Evolutionary conservation across 2,888 invertebrate species (phyloP), one percentile per base, ranked within the genome.

Genomic region (Lepeophtheirus nordmannii): DNA sequence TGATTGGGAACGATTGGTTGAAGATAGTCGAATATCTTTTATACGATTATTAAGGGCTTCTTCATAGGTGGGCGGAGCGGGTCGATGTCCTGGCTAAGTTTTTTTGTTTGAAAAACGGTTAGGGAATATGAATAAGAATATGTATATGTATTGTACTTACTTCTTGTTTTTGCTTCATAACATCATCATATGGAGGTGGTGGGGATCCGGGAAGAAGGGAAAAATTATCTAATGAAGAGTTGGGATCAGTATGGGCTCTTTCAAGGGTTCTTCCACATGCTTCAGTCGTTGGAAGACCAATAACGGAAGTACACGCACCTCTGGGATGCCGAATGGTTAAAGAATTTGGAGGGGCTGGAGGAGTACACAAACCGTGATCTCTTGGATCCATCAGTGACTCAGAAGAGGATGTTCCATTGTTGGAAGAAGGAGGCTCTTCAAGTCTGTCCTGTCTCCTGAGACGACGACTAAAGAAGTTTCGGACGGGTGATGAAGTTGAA

Each of bases 1-100:
- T 8, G 63, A 63, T 14, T 37, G 56, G 1, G 63, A 63, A n/a
- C 63, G 20, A 37, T 38, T n/a, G n/a, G 39, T 14, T 10, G 23
- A 20, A 14, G 53, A 22, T 9, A 63, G 53, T 23, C 63, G 22
- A 37, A 46, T 37, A 10, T 22, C 22, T 20, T 20, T 63, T 37
- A 63, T n/a, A n/a, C 63, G 53, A 11, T 41, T 20, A 37, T 22
- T 46, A 37, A 63, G 22, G 22, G 63, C 63, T 38, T 63, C 63
- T 8, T 63, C 63, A 56, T 63, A 63, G 46, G 63, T 46, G 22
- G 63, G 63, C 10, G 63, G 63, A 56, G 53, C 63, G 17, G 53
- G 53, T n/a, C 53, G 53, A 46, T 14, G n/a, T 46, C 17, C 53
- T 46, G 2, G 53, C 53, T 46, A 46, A 46, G 17, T 30, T 30